Conservation (phyloP, 2,797 vertebrate species). For the Sebastolobus alascanus region DNA sequence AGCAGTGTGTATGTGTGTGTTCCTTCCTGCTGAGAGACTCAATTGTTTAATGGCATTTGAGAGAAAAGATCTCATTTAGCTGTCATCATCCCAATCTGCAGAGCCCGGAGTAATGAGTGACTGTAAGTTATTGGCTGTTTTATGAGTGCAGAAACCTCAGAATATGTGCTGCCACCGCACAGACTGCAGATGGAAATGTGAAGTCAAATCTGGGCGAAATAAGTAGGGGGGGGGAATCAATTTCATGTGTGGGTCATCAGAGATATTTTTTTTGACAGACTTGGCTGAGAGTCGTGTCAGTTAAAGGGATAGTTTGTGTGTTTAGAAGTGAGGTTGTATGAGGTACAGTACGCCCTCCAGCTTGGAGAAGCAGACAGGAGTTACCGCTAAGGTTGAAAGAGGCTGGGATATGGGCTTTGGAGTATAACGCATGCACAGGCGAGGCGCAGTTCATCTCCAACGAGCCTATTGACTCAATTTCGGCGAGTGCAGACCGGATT, state of each 20-base stretch:
- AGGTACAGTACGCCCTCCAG: too few relatives aligned
- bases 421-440: too few relatives aligned
- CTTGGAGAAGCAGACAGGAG: too few relatives aligned
- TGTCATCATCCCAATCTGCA: slow-evolving; percentile 1
- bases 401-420: too few relatives aligned
- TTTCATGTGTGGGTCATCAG: background rate
- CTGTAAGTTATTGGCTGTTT: slow-evolving; percentile 1
- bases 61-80: slow-evolving; percentile 16
- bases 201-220: background rate
- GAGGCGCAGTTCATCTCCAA: too few relatives aligned
- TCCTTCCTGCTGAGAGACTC: background rate
- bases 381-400: too few relatives aligned
- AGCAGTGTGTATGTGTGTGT: background rate
- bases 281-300: background rate
- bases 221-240: background rate
- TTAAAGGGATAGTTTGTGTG: too few relatives aligned
- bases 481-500: too few relatives aligned
- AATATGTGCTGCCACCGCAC: background rate
- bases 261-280: background rate
- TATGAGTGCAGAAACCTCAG: slow-evolving; percentile 1
- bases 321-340: too few relatives aligned
- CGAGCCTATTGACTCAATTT: too few relatives aligned
- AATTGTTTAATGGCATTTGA: slow-evolving; percentile 13
- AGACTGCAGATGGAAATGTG: background rate
- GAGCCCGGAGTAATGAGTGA: slow-evolving; percentile 1